A percentile compares a stretch with the other conserved stretches of the same genome.
These are phyloP conservation scores for Nerophis lumbriciformis DNA, from an alignment of 2,113 vertebrate genomes.

Conservation along the genomic window DNA sequence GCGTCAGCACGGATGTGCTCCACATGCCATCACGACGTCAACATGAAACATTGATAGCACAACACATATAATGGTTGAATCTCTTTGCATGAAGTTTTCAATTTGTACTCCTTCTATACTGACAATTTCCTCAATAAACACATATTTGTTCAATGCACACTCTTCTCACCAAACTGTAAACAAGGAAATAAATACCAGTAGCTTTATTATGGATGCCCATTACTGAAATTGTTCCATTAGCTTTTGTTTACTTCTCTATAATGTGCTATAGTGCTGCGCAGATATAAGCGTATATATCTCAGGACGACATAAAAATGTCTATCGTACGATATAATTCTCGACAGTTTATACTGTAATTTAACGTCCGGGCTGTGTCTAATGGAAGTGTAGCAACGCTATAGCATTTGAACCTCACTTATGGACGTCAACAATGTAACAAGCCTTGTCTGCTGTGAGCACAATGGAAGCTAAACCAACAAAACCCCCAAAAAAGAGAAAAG, in stretches of 20 bases:
- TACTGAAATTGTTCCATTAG: slow-evolving; percentile 34
- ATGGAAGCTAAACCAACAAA: no score
- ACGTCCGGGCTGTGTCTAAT: no score
- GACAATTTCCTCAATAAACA: slow-evolving; percentile 9
- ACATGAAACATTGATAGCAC: slow-evolving; percentile 40
- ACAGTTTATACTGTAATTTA: no score
- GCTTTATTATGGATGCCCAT: slow-evolving; percentile 25
- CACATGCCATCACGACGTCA: slow-evolving; percentile 19
- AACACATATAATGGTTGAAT: slow-evolving; percentile 14
- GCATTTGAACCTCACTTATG: no score
- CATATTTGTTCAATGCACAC: not conserved
- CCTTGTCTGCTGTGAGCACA: no score
- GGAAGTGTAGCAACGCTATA: no score
- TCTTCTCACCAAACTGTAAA: slow-evolving; percentile 7
- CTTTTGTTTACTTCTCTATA: slow-evolving; percentile 26
- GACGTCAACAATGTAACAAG: no score
- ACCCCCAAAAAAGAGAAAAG: no score
- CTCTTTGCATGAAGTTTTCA: slow-evolving; percentile 15
- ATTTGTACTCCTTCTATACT: slow-evolving; percentile 20
- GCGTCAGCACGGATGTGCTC: slow-evolving; percentile 37
- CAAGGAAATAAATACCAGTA: slow-evolving; percentile 21
- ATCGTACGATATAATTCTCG: no score
- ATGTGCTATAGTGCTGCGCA: slow-evolving; percentile 1
- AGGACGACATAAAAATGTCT: no score
- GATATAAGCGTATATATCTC: no score